phyloP scores from a whole-genome alignment of 2,888 invertebrate genomes.

The Oligia fasciuncula region DNA sequence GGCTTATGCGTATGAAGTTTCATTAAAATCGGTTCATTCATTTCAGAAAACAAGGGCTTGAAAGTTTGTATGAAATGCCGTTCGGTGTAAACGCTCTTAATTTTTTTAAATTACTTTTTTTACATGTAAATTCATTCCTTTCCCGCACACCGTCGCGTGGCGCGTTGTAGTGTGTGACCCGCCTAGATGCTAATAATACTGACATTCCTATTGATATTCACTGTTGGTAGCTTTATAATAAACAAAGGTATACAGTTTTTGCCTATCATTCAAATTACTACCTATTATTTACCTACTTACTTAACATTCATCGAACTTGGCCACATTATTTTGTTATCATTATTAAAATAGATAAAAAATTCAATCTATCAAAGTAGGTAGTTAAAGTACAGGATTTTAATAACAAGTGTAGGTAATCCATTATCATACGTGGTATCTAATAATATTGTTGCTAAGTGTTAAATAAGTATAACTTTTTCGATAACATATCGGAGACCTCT shows the following conservation, averaged over 20 bases:
- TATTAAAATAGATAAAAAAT: constrained; percentile 12
- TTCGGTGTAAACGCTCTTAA: too few species aligned
- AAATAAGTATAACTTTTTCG: not conserved
- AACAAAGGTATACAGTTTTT: not conserved
- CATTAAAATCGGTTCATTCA: too few species aligned
- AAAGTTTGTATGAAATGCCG: too few species aligned
- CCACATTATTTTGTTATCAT: not conserved
- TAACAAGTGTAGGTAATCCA: constrained; percentile 22
- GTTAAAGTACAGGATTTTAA: constrained; percentile 1
- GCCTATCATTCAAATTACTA: not conserved
- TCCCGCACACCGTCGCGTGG: too few species aligned
- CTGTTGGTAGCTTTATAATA: not conserved
- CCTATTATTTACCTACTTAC: too few species aligned
- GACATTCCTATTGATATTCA: not conserved
- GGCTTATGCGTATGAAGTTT: too few species aligned
- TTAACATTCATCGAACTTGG: too few species aligned
- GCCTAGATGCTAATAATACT: not conserved
- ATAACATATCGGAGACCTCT: not conserved
- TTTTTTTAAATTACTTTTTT: too few species aligned
- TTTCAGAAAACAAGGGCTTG: too few species aligned
- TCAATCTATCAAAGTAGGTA: constrained; percentile 20
- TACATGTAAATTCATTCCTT: too few species aligned
- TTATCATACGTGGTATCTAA: constrained; percentile 19
- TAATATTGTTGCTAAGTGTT: constrained; percentile 4
- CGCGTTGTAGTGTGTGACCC: too few species aligned